Base-by-base conservation (phyloP, 2,797 vertebrate species). In the Rhinogobio ventralis region DNA sequence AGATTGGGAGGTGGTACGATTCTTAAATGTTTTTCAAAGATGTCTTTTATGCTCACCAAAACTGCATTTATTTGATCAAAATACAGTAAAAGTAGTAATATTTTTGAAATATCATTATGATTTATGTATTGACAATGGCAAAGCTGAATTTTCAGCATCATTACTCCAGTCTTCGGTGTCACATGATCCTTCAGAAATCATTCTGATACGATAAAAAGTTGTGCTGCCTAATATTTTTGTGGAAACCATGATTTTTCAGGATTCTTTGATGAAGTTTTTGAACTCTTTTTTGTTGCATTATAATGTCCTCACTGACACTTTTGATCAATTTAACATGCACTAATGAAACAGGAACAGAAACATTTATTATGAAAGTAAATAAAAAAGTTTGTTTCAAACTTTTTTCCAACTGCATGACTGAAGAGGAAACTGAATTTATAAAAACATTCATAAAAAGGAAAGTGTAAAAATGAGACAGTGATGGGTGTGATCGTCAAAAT, bases 401-500 rank as follows among this genome's bases (percentile, higher is more conserved):
- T 86, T 86, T 84, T 82, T 30, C 62, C 62, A 80, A 66, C 23
- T 51, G n/a, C 80, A 66, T 69, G 57, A 79, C 55, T 60, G 10
- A 53, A 42, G 71, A 36, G 69, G n/a, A 46, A 84, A 57, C 67
- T 66, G 74, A 87, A 42, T 66, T 60, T 49, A 78, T 85, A 66
- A 75, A 72, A 78, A 86, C 79, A 83, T 82, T 74, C 19, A 72
- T 33, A 20, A 60, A 20, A 53, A 57, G 79, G 81, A 55, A 82
- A 86, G 88, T 75, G 76, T 86, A 85, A 84, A 68, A 85, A 86
- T 10, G 23, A 87, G 82, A 76, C 79, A 46, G 76, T 81, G 83
- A 89, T 82, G 81, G 85, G 81, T 66, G 82, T 67, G 84, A 89
- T 83, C 60, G 42, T 87, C 84, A 86, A 85, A 87, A 89, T 87